Evolutionary conservation across 2,797 vertebrate species (phyloP), one percentile per base, ranked within the genome.

Genomic region (Eulemur albifrons): DNA sequence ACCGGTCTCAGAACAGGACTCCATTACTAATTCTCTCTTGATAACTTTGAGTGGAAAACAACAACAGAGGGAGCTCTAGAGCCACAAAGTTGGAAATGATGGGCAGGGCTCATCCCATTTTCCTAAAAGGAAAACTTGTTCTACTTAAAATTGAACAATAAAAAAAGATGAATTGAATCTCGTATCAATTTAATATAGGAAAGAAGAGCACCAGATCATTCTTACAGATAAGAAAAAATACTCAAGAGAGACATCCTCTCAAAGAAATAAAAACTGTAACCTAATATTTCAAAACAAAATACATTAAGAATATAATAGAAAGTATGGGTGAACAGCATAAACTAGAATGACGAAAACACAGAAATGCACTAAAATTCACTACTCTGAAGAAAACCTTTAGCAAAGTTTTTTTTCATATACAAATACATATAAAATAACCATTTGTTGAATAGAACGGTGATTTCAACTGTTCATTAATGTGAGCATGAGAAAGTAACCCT

Each of bases 21-120:
- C 70, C 45, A 59, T 57, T 23, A 57, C 27, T 59, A 59, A 1
- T 48, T 1, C 52, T 80, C 15, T 57, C 69, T 83, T 52, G 48
- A 15, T 75, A n/a, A 65, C n/a, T 76, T 88, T 72, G 57, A 1
- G 25, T 25, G 5, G 61, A 45, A 88, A 95, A 79, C 65, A 94
- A 35, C 72, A 82, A 88, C 32, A 95, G 94, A 97, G 65, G 86
- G 87, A 21, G 14, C 59, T 23, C n/a, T 79, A 48, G 52, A 92
- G 88, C 30, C 76, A 70, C 43, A 43, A 59, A 57, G 27, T 40
- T 79, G 59, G 15, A 32, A 91, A 91, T 72, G 27, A 45, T 20
- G 21, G 10, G 10, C 6, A 38, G n/a, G 13, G 52, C 6, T 57
- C 48, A 50, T 48, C 35, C 6, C 13, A 88, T 70, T 57, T 90